Percentiles rank a stretch among this genome's conserved stretches.
Evolutionary conservation across 2,113 vertebrate genomes (phyloP).

Genomic region (Equus quagga): DNA sequence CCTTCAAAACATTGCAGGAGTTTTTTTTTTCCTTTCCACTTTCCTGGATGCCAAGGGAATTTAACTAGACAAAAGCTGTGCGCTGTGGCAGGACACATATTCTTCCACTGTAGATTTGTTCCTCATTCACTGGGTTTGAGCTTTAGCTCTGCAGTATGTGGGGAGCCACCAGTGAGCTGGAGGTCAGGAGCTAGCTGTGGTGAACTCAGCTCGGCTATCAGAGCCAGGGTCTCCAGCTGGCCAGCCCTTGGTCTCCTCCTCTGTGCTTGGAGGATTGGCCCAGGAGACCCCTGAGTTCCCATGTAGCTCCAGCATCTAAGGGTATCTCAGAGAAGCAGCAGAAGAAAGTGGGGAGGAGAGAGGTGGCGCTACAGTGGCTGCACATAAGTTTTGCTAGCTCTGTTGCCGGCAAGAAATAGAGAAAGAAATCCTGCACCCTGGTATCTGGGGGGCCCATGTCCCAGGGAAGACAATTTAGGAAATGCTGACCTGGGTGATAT

Average conservation of each 20-base stretch:
- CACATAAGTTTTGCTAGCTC: not conserved
- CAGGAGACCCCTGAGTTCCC: not conserved
- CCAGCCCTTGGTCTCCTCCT: not conserved
- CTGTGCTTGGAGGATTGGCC: not conserved
- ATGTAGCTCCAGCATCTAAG: not conserved
- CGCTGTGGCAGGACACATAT: not conserved
- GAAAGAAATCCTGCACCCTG: not conserved
- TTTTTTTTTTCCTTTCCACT: not conserved
- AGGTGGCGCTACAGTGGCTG: not conserved
- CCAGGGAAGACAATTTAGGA: not conserved
- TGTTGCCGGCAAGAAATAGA: not conserved
- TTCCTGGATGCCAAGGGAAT: not conserved
- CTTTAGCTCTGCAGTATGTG: not conserved
- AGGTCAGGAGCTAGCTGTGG: not conserved
- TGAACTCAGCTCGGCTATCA: not conserved
- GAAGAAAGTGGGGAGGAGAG: not conserved
- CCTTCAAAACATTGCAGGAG: constrained; percentile 24
- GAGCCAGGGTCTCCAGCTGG: not conserved
- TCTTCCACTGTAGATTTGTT: not conserved
- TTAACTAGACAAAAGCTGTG: not conserved
- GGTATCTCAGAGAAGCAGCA: not conserved
- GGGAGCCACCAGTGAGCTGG: not conserved
- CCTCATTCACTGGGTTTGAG: not conserved
- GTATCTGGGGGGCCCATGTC: not conserved
- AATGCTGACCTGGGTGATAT: not conserved